Percentiles rank a stretch among this genome's conserved stretches.
Conservation (phyloP, 1,140 invertebrate species). For the Thrips palmi region DNA sequence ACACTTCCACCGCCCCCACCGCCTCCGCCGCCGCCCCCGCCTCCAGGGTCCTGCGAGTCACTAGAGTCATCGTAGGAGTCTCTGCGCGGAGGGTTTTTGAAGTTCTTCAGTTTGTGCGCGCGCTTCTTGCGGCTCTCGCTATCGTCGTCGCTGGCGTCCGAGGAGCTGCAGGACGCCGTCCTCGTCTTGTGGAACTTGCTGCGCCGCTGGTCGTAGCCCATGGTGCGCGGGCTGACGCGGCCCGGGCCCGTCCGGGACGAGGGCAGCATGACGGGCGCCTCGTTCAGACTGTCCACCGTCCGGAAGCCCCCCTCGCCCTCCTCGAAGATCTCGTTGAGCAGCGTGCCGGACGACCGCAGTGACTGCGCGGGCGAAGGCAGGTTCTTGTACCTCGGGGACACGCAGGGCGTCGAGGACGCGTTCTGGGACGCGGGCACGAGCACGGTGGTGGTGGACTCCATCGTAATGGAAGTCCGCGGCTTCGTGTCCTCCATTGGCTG, state of each 20-base stretch:
- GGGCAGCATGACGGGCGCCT: too few relatives aligned
- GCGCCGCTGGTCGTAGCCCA: slow-evolving; percentile 3
- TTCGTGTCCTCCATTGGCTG: too few relatives aligned
- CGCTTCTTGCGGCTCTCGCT: slow-evolving; percentile 62
- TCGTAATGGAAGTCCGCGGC: too few relatives aligned
- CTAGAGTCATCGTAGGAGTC: slow-evolving; percentile 13
- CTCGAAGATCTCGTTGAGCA: slow-evolving; percentile 51
- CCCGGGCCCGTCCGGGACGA: slow-evolving; percentile 18
- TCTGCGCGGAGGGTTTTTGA: slow-evolving; percentile 20
- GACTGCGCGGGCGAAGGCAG: slow-evolving; percentile 16
- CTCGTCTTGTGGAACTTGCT: slow-evolving; percentile 53
- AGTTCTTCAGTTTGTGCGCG: slow-evolving; percentile 44
- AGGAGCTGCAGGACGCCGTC: slow-evolving; percentile 73
- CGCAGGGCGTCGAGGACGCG: not conserved
- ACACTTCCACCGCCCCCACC: slow-evolving; percentile 19
- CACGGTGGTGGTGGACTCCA: too few relatives aligned
- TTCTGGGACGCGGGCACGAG: too few relatives aligned
- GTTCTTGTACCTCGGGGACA: slow-evolving; percentile 1
- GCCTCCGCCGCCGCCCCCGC: slow-evolving; percentile 24
- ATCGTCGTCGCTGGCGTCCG: slow-evolving; percentile 80
- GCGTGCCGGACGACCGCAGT: slow-evolving; percentile 8
- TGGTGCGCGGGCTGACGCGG: slow-evolving; percentile 11
- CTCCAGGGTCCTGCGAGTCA: slow-evolving; percentile 33
- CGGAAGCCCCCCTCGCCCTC: slow-evolving; percentile 29
- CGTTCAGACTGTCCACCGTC: slow-evolving; percentile 12